Conservation (phyloP, 2,113 vertebrate species). For the Alligator sinensis region DNA sequence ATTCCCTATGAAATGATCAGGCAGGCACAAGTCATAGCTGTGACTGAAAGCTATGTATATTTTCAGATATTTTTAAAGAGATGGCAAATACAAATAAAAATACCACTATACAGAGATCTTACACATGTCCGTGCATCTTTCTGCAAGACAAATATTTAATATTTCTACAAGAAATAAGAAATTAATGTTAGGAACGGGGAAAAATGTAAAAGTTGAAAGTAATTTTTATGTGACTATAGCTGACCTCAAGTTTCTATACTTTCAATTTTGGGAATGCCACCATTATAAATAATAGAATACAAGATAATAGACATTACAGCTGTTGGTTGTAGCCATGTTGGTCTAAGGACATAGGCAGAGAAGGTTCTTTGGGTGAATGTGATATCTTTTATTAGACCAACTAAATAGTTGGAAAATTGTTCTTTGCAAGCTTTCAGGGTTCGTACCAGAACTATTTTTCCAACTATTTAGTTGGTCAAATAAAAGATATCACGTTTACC, state of each 20-base stretch:
- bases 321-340: too few species aligned
- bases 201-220: neutral
- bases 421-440: too few species aligned
- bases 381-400: too few species aligned
- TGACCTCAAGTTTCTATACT: neutral
- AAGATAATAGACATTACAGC: neutral
- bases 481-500: too few species aligned
- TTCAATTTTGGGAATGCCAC: neutral
- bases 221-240: neutral
- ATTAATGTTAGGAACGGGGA: neutral
- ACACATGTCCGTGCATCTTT: neutral
- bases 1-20: neutral
- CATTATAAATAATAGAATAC: neutral
- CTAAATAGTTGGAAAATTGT: too few species aligned
- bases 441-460: too few species aligned
- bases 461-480: too few species aligned
- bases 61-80: neutral
- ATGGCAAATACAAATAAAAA: neutral
- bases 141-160: neutral
- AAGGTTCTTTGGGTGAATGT: too few species aligned
- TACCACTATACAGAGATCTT: neutral
- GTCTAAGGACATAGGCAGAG: too few species aligned
- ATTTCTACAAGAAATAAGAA: neutral
- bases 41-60: neutral
- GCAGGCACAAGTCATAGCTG: too few species aligned